phyloP scores from a whole-genome alignment of 1,140 invertebrate species.

The Neodiprion virginianus region DNA sequence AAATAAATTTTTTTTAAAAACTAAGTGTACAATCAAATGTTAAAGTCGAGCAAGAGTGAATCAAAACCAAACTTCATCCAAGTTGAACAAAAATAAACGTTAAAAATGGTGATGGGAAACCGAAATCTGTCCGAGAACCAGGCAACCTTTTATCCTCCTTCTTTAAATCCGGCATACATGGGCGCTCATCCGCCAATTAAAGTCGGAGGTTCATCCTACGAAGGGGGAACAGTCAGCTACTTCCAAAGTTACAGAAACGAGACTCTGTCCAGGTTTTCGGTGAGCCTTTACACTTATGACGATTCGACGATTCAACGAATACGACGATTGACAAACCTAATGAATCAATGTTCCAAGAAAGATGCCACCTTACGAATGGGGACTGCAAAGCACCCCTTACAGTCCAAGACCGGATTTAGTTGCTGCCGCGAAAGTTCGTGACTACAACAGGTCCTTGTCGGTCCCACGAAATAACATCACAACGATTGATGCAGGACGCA shows the following conservation, averaged over 20 bases:
- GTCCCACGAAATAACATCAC: constrained; percentile 21
- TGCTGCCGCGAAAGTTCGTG: not conserved
- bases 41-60: too few relatives aligned
- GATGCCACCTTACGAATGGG: constrained; percentile 23
- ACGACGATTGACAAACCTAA: constrained; percentile 25
- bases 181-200: constrained; percentile 43
- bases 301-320: not conserved
- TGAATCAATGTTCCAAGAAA: constrained; percentile 31
- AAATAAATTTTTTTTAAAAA: too few relatives aligned
- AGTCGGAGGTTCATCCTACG: constrained; percentile 26
- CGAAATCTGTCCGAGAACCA: constrained; percentile 6
- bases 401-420: not conserved
- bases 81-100: too few relatives aligned
- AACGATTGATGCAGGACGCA: constrained; percentile 20
- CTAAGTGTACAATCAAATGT: too few relatives aligned
- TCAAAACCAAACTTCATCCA: too few relatives aligned
- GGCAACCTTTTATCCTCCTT: constrained; percentile 39
- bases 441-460: not conserved
- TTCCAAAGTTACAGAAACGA: constrained; percentile 54
- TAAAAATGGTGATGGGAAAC: constrained; percentile 5
- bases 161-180: constrained; percentile 39
- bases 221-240: constrained; percentile 35
- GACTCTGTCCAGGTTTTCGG: constrained; percentile 46
- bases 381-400: not conserved
- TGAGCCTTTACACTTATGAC: constrained; percentile 27